Conservation (phyloP, 2,797 vertebrate genomes). For the Melanotaenia pygmaea region DNA sequence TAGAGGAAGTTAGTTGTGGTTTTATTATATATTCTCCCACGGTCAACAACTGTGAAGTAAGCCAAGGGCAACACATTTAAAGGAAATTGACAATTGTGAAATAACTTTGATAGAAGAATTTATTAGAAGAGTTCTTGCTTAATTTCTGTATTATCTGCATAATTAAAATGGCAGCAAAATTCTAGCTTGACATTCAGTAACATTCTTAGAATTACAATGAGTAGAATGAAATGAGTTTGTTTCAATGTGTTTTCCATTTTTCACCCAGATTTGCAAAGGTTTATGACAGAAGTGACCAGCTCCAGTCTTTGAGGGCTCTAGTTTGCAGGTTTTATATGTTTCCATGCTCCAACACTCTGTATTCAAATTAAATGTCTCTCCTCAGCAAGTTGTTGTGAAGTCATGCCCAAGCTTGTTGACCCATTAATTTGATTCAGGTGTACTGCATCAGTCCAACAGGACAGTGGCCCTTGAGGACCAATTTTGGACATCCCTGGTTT, state of each 20-base stretch:
- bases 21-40: conserved; percentile 44
- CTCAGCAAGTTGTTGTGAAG: too few relatives aligned
- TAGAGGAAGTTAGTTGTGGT: conserved; percentile 49
- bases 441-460: too few relatives aligned
- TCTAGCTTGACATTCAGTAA: conserved; percentile 1
- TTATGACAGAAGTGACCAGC: too few relatives aligned
- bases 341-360: too few relatives aligned
- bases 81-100: not conserved
- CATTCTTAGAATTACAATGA: conserved; percentile 9
- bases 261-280: not conserved
- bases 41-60: conserved; percentile 23
- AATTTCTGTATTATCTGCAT: conserved; percentile 7
- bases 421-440: too few relatives aligned
- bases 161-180: conserved; percentile 3
- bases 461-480: too few relatives aligned
- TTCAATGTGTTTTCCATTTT: not conserved
- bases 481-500: too few relatives aligned
- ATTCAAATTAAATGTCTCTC: too few relatives aligned
- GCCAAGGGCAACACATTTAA: not conserved
- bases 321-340: too few relatives aligned
- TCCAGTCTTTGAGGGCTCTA: too few relatives aligned
- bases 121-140: not conserved
- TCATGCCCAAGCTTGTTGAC: too few relatives aligned
- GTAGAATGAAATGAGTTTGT: not conserved
- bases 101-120: not conserved